Conservation (phyloP, 2,888 invertebrate species). For the Caenorhabditis japonica region DNA sequence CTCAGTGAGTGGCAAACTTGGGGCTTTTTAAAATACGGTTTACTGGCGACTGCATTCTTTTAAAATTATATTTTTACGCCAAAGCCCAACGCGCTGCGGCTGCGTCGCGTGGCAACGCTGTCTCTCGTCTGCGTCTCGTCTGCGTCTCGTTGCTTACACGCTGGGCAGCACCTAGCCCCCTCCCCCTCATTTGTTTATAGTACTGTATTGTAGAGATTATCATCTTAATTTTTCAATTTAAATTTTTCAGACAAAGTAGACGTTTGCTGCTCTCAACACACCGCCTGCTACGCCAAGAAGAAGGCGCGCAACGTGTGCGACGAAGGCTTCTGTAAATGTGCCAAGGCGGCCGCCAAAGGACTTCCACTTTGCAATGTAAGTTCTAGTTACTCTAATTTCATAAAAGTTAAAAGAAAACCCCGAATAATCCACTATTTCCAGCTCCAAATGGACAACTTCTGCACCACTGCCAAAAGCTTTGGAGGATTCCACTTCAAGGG, state of each 20-base stretch:
- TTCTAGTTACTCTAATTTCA: neutral
- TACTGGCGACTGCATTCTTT: too few species aligned
- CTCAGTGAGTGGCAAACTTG: slow-evolving; percentile 46
- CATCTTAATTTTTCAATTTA: neutral
- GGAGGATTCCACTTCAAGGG: slow-evolving; percentile 50
- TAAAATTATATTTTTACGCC: too few species aligned
- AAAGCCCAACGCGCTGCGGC: too few species aligned
- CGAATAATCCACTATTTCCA: slow-evolving; percentile 5
- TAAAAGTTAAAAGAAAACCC: neutral
- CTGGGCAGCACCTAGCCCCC: too few species aligned
- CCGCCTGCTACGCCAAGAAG: slow-evolving; percentile 41
- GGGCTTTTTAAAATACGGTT: too few species aligned
- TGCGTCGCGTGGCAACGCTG: too few species aligned
- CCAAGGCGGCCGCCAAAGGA: slow-evolving; percentile 29
- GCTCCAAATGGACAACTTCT: slow-evolving; percentile 54
- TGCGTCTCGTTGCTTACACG: too few species aligned
- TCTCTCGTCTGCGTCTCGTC: too few species aligned
- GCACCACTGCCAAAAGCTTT: slow-evolving; percentile 47
- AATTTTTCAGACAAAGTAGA: slow-evolving; percentile 44
- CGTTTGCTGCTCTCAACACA: slow-evolving; percentile 41
- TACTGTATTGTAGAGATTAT: too few species aligned
- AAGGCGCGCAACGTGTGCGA: slow-evolving; percentile 34
- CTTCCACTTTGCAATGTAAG: slow-evolving; percentile 45
- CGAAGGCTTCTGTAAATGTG: slow-evolving; percentile 45
- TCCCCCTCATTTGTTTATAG: too few species aligned